phyloP scores from a whole-genome alignment of 64 coral and sea anemone species.

The Trachythela sp. region DNA sequence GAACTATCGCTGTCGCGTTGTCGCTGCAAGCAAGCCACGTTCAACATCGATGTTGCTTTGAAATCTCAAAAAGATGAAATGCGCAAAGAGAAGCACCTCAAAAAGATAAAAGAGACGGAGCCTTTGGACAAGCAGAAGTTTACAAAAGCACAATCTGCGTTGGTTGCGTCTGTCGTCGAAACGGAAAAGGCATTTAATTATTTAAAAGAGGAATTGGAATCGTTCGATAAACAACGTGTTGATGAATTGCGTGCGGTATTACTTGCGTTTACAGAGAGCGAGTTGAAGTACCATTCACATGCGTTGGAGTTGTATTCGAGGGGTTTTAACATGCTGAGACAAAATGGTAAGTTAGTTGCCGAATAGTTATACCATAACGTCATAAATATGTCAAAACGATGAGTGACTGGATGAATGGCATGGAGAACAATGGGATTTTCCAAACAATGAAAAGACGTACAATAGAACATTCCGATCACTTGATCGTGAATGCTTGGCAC shows the following conservation, averaged over 20 bases:
- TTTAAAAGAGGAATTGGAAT: neutral
- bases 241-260: neutral
- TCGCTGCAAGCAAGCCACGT: neutral
- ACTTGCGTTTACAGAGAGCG: conserved; percentile 6
- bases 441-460: too few species aligned
- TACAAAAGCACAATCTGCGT: neutral
- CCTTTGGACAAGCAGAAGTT: neutral
- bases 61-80: conserved; percentile 2
- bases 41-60: conserved; percentile 6
- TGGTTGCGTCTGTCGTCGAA: neutral
- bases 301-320: neutral
- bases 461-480: too few species aligned
- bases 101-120: neutral
- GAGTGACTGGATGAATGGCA: too few species aligned
- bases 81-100: neutral
- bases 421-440: too few species aligned
- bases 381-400: too few species aligned
- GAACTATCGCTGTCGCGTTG: neutral
- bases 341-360: neutral
- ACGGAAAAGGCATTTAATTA: neutral
- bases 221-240: neutral
- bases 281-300: neutral
- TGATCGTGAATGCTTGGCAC: too few species aligned
- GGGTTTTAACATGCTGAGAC: neutral
- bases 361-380: too few species aligned